Conservation (phyloP, 2,113 vertebrate genomes). For the Tupaia tana region DNA sequence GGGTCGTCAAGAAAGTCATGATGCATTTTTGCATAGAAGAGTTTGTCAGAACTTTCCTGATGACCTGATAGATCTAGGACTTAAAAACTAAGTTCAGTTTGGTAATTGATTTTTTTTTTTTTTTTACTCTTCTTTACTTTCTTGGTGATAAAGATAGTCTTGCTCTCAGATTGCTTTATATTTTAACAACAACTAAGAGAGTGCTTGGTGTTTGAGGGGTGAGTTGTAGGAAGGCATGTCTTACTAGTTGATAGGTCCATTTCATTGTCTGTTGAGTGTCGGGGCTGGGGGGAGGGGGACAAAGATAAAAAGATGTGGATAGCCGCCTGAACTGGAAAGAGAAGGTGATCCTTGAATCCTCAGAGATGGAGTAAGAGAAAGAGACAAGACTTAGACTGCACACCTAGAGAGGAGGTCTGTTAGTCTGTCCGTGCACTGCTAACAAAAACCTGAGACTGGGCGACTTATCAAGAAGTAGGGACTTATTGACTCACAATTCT, state of each 20-base stretch:
- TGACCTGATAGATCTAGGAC: not conserved
- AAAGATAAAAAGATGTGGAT: not conserved
- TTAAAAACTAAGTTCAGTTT: not conserved
- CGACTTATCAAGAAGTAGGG: not conserved
- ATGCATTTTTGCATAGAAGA: too few relatives aligned
- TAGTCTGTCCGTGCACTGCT: too few relatives aligned
- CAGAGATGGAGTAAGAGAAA: not conserved
- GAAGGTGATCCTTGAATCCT: not conserved
- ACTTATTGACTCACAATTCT: too few relatives aligned
- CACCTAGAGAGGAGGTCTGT: not conserved
- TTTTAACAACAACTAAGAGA: not conserved
- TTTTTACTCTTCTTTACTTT: not conserved
- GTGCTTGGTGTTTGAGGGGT: not conserved
- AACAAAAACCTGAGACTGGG: not conserved
- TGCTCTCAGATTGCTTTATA: not conserved
- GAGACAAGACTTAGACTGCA: not conserved
- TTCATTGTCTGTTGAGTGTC: not conserved
- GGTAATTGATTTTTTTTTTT: not conserved
- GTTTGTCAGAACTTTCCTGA: too few relatives aligned
- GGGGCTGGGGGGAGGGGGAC: not conserved
- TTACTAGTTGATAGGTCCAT: not conserved
- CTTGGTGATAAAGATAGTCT: not conserved
- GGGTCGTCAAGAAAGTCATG: too few relatives aligned
- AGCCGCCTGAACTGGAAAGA: not conserved
- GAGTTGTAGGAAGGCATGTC: not conserved